Conservation (phyloP, 1,140 invertebrate genomes). For the Platyura marginata region DNA sequence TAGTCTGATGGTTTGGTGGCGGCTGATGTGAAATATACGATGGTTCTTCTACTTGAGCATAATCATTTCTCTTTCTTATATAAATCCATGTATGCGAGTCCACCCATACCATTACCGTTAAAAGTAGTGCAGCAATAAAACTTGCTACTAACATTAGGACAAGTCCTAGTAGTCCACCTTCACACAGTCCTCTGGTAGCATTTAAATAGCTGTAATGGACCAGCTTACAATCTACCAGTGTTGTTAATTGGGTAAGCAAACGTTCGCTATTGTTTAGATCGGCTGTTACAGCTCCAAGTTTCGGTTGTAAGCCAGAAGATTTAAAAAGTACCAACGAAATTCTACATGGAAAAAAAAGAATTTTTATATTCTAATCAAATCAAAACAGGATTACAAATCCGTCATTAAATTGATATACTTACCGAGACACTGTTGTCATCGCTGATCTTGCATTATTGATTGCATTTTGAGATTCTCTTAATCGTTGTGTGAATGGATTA, state of each 20-base stretch:
- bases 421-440: conserved; percentile 32
- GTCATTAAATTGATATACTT: neutral
- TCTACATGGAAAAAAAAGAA: too few relatives aligned
- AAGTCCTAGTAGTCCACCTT: conserved; percentile 60
- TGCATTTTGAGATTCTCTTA: conserved; percentile 53
- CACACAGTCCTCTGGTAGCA: conserved; percentile 57
- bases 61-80: conserved; percentile 48
- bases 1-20: conserved; percentile 23
- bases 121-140: conserved; percentile 63
- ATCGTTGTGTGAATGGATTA: conserved; percentile 58
- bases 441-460: conserved; percentile 47
- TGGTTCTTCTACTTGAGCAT: conserved; percentile 22
- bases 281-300: conserved; percentile 46
- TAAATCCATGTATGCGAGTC: conserved; percentile 95
- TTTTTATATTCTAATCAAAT: conserved; percentile 21
- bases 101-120: conserved; percentile 81
- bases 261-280: conserved; percentile 49
- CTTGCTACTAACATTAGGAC: conserved; percentile 71
- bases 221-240: conserved; percentile 59
- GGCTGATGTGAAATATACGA: conserved; percentile 23
- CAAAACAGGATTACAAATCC: neutral
- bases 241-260: conserved; percentile 35
- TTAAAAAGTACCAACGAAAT: conserved; percentile 22
- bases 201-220: conserved; percentile 62
- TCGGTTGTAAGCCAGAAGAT: conserved; percentile 37